Conservation (phyloP, 2,888 invertebrate genomes). For the Cantharis lateralis region DNA sequence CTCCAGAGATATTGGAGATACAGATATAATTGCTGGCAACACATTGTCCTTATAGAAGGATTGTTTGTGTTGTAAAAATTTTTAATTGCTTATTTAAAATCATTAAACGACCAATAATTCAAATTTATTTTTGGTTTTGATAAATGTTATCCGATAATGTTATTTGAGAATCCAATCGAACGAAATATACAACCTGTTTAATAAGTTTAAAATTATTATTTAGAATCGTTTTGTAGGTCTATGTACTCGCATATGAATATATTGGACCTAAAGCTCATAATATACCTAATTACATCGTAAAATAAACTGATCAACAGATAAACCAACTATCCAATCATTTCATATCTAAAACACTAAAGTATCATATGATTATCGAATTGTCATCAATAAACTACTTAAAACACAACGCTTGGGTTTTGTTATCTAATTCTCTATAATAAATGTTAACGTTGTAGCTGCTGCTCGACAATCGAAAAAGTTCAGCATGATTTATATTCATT, state of each 20-base stretch:
- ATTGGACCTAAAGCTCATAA: constrained; percentile 29
- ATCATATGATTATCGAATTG: constrained; percentile 45
- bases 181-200: not conserved
- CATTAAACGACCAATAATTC: not conserved
- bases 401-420: constrained; percentile 25
- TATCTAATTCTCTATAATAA: constrained; percentile 26
- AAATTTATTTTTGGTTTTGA: not conserved
- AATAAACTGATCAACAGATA: constrained; percentile 40
- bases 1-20: constrained; percentile 46
- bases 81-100: not conserved
- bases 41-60: constrained; percentile 50
- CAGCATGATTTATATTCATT: not conserved
- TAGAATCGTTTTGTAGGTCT: constrained; percentile 15
- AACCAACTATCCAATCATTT: constrained; percentile 39
- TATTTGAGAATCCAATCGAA: not conserved
- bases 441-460: not conserved
- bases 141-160: not conserved
- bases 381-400: constrained; percentile 42
- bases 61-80: constrained; percentile 37
- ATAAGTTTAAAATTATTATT: constrained; percentile 10
- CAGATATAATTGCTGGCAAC: constrained; percentile 52
- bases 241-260: constrained; percentile 18
- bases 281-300: constrained; percentile 42
- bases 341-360: constrained; percentile 44
- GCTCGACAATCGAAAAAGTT: not conserved